Evolutionary conservation across 2,888 invertebrate species (phyloP).

Genomic region (Trissolcus brochymenae): DNA sequence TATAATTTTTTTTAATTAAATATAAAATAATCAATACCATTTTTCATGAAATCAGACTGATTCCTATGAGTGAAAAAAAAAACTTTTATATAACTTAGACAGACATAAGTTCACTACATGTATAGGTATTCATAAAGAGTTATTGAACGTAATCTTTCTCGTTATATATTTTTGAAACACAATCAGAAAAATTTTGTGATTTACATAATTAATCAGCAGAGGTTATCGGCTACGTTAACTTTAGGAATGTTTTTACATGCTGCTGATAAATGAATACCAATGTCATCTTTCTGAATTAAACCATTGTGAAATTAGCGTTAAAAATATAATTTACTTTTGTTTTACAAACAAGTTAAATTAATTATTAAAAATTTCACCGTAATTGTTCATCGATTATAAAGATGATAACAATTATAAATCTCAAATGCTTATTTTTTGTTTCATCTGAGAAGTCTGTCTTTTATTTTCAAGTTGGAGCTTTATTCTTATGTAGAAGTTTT

Average conservation of each 20-base stretch:
- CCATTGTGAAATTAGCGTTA: not conserved
- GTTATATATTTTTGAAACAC: slow-evolving; percentile 1
- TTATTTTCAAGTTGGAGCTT: no score
- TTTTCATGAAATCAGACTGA: not conserved
- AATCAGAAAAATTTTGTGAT: slow-evolving; percentile 9
- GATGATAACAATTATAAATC: not conserved
- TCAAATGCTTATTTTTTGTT: not conserved
- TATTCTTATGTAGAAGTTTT: no score
- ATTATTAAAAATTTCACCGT: not conserved
- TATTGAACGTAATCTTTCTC: not conserved
- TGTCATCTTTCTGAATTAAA: slow-evolving; percentile 4
- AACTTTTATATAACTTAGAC: not conserved
- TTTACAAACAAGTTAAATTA: not conserved
- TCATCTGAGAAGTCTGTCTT: no score
- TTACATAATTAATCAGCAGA: not conserved
- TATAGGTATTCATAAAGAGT: not conserved
- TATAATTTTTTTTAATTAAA: not conserved
- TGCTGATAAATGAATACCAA: slow-evolving; percentile 2
- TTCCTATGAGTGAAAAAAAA: not conserved
- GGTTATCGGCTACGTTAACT: slow-evolving; percentile 9
- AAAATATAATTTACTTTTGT: not conserved
- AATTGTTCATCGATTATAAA: not conserved
- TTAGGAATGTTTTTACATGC: slow-evolving; percentile 3
- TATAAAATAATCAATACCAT: not conserved
- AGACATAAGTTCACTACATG: not conserved